These are phyloP conservation scores for Brachirus orientalis DNA, from an alignment of 2,113 vertebrate species.

Conservation along the genomic window DNA sequence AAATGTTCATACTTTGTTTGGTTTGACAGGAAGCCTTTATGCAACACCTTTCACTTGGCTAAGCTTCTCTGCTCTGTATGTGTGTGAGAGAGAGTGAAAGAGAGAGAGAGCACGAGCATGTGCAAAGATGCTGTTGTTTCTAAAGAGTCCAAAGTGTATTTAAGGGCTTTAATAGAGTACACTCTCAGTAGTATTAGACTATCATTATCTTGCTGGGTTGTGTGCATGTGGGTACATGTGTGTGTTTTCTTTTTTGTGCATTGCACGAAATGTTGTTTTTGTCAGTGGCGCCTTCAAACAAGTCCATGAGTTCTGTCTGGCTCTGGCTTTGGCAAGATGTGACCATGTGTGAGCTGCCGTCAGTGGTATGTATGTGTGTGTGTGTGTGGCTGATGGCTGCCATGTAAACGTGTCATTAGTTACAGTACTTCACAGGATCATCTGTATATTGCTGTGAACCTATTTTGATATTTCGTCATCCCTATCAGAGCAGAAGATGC, in stretches of 20 bases:
- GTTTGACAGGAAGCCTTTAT: slow-evolving; percentile 37
- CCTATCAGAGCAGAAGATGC: slow-evolving; percentile 25
- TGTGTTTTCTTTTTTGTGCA: slow-evolving; percentile 11
- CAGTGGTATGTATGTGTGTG: slow-evolving; percentile 1
- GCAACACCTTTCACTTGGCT: slow-evolving; percentile 41
- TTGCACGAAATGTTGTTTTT: slow-evolving; percentile 50
- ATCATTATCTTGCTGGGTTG: slow-evolving; percentile 45
- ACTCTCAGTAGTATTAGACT: slow-evolving; percentile 45
- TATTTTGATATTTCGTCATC: slow-evolving; percentile 52
- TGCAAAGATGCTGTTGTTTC: slow-evolving; percentile 55
- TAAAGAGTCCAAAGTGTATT: slow-evolving; percentile 58
- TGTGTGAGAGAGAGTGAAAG: not conserved
- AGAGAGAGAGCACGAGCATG: slow-evolving; percentile 17
- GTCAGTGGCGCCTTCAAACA: slow-evolving; percentile 56
- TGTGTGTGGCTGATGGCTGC: slow-evolving; percentile 18
- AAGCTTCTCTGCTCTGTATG: slow-evolving; percentile 14
- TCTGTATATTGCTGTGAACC: slow-evolving; percentile 6
- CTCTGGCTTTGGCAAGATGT: slow-evolving; percentile 13
- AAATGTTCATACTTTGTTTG: too few relatives aligned
- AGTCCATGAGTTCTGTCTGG: slow-evolving; percentile 32
- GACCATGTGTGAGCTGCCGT: slow-evolving; percentile 6
- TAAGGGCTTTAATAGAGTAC: slow-evolving; percentile 57
- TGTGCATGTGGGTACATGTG: slow-evolving; percentile 21
- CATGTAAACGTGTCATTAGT: slow-evolving; percentile 20
- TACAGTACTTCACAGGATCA: slow-evolving; percentile 15